These are phyloP conservation scores for Conger conger DNA, from an alignment of 2,113 vertebrate species.

Conservation along the genomic window DNA sequence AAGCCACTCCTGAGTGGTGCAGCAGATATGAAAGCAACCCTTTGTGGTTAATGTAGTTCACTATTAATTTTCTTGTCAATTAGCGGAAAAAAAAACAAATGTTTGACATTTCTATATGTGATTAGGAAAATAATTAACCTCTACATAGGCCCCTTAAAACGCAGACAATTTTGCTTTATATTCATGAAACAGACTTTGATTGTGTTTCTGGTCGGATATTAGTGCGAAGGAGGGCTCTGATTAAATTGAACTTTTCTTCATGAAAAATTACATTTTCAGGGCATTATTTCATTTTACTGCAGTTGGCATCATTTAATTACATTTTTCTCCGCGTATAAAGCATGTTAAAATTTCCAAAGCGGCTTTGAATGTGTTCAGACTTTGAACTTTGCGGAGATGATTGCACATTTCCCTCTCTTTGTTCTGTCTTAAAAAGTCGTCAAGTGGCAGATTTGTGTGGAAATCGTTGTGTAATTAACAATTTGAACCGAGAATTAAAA, in stretches of 20 bases:
- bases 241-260: constrained; percentile 37
- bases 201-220: constrained; percentile 37
- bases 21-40: constrained; percentile 46
- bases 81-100: constrained; percentile 63
- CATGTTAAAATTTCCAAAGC: constrained; percentile 26
- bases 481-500: neutral
- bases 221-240: constrained; percentile 19
- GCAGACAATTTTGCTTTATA: constrained; percentile 43
- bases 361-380: constrained; percentile 27
- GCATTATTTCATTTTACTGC: constrained; percentile 34
- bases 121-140: constrained; percentile 68
- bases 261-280: constrained; percentile 39
- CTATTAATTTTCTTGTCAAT: constrained; percentile 63
- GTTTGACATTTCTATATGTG: constrained; percentile 63
- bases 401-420: constrained; percentile 8
- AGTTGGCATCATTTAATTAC: constrained; percentile 43
- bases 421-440: constrained; percentile 9
- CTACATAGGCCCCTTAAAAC: constrained; percentile 47
- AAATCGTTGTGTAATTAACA: constrained; percentile 17
- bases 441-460: constrained; percentile 28
- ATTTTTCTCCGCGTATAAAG: constrained; percentile 28
- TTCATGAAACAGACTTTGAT: constrained; percentile 36
- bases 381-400: constrained; percentile 32
- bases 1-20: constrained; percentile 52
- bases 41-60: constrained; percentile 53